phyloP scores from a whole-genome alignment of 2,113 vertebrate species.

The Mungos mungo region DNA sequence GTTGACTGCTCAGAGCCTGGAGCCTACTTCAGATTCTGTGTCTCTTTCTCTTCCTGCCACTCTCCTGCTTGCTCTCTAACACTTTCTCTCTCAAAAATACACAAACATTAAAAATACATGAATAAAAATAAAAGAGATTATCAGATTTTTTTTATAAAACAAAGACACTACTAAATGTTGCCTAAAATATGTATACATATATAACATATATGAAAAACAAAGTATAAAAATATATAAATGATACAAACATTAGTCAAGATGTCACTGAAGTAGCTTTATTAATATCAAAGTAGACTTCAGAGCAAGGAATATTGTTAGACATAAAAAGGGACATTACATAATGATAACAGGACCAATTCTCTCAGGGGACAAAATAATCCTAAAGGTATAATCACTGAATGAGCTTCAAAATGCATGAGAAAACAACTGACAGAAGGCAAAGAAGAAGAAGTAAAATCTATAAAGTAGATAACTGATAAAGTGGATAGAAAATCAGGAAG shows the following conservation, averaged over 20 bases:
- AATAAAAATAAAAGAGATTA: too few relatives aligned
- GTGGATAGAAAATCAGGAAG: neutral
- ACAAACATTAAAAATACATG: too few relatives aligned
- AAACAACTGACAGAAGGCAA: neutral
- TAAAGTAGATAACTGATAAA: neutral
- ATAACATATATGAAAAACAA: neutral
- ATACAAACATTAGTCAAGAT: neutral
- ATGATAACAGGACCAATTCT: neutral
- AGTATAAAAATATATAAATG: neutral
- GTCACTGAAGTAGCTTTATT: neutral
- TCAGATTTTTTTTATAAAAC: neutral
- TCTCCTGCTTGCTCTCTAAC: too few relatives aligned
- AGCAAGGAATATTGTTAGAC: neutral
- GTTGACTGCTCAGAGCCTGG: too few relatives aligned
- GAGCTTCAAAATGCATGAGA: neutral
- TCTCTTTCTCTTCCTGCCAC: too few relatives aligned
- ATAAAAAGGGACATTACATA: neutral
- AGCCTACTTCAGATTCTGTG: too few relatives aligned
- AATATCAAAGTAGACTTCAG: neutral
- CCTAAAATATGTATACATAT: neutral
- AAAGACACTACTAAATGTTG: too few relatives aligned
- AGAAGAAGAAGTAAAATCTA: neutral
- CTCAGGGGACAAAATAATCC: neutral
- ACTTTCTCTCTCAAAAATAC: too few relatives aligned
- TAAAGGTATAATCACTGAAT: neutral